These are phyloP conservation scores for Liopterus haemorrhoidalis DNA, from an alignment of 2,888 invertebrate genomes.

Conservation along the genomic window DNA sequence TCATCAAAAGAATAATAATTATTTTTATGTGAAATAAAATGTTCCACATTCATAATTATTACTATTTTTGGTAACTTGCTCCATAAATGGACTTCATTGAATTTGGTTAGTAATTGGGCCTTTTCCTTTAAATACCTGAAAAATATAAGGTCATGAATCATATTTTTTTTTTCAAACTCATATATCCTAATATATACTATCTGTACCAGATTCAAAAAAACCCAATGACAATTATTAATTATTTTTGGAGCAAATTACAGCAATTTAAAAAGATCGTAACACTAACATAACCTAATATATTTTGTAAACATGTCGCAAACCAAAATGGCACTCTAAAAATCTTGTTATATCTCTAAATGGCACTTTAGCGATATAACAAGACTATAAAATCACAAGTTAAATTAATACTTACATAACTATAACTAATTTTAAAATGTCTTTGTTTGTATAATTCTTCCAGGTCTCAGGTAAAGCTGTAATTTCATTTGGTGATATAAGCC, in stretches of 20 bases:
- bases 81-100: constrained; percentile 41
- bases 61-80: constrained; percentile 38
- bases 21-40: constrained; percentile 33
- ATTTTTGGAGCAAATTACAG: too few species aligned
- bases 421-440: constrained; percentile 39
- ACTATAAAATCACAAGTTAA: constrained; percentile 6
- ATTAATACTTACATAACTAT: constrained; percentile 40
- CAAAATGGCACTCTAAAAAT: too few species aligned
- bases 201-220: too few species aligned
- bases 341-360: too few species aligned
- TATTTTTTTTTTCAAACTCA: constrained; percentile 1
- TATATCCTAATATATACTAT: too few species aligned
- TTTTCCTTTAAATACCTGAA: constrained; percentile 40
- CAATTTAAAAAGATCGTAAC: too few species aligned
- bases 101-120: constrained; percentile 38
- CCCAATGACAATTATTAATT: too few species aligned
- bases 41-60: constrained; percentile 38
- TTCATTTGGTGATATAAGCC: constrained; percentile 40
- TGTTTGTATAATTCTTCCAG: constrained; percentile 34
- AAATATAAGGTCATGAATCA: constrained; percentile 19
- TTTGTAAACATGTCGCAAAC: too few species aligned
- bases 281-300: too few species aligned
- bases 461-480: constrained; percentile 38
- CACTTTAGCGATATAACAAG: too few species aligned
- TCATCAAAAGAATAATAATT: constrained; percentile 29